Evolutionary conservation across 2,888 invertebrate genomes (phyloP).

Genomic region (Thalpophila matura): DNA sequence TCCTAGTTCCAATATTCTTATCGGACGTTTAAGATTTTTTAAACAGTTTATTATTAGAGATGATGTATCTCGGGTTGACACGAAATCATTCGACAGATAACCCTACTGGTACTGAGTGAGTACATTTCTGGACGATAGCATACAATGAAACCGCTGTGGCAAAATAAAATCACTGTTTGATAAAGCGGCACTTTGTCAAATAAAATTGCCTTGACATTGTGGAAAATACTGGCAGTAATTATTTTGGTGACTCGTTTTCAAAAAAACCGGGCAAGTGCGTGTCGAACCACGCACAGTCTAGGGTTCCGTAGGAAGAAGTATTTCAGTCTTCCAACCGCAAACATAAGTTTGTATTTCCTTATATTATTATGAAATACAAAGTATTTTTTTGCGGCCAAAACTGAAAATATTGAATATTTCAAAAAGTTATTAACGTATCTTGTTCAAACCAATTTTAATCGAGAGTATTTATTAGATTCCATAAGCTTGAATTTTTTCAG

Average conservation of each 20-base stretch:
- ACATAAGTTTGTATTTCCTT: too few species aligned
- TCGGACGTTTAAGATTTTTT: conserved; percentile 33
- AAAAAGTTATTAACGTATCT: too few species aligned
- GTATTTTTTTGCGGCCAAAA: too few species aligned
- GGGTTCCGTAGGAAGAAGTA: too few species aligned
- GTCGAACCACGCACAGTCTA: background rate
- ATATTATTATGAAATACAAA: too few species aligned
- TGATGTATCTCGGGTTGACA: conserved; percentile 57
- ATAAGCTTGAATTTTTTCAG: too few species aligned
- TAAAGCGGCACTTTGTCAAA: background rate
- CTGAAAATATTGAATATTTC: too few species aligned
- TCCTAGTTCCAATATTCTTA: conserved; percentile 17
- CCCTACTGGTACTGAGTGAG: conserved; percentile 38
- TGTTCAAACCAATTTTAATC: too few species aligned
- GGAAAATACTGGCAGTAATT: background rate
- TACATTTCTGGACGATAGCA: conserved; percentile 56
- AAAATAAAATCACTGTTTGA: conserved; percentile 35
- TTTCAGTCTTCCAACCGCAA: too few species aligned
- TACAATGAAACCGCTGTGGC: conserved; percentile 36
- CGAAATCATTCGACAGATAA: conserved; percentile 61
- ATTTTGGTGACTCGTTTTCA: background rate
- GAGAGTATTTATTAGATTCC: too few species aligned
- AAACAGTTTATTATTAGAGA: conserved; percentile 42
- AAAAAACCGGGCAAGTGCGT: background rate
- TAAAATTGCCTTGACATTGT: background rate